A percentile compares a stretch with the other conserved stretches of the same genome.
These are phyloP conservation scores for Taeniopygia guttata DNA, from an alignment of 2,797 vertebrate species.

Conservation along the genomic window DNA sequence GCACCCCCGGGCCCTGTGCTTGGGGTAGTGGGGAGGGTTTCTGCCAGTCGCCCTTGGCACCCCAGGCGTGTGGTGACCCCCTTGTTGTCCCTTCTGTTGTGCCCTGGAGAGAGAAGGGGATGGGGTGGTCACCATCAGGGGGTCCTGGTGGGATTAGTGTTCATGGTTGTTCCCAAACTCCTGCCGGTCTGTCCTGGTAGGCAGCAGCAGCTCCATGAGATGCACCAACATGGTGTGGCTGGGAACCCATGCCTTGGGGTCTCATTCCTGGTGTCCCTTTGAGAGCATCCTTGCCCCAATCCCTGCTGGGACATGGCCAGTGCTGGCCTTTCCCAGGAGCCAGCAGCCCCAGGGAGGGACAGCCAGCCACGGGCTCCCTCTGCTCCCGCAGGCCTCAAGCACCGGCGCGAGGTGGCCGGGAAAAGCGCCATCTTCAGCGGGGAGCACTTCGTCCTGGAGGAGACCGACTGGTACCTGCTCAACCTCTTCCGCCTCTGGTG, in stretches of 20 bases:
- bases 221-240: no score
- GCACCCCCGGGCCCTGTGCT: neutral
- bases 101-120: neutral
- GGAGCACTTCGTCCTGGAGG: slow-evolving; percentile 90
- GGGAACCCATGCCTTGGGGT: neutral
- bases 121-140: rapidly evolving
- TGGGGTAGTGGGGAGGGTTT: neutral
- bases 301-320: rapidly evolving
- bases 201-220: neutral
- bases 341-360: neutral
- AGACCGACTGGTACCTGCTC: slow-evolving; percentile 97
- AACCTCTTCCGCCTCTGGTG: slow-evolving; percentile 97
- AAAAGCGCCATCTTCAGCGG: slow-evolving; percentile 93
- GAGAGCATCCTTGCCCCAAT: neutral
- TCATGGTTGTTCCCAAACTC: rapidly evolving
- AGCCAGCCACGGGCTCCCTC: neutral
- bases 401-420: slow-evolving; percentile 87
- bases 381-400: slow-evolving; percentile 84
- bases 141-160: neutral
- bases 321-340: neutral
- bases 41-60: rapidly evolving
- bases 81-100: neutral
- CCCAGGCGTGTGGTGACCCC: rapidly evolving
- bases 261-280: neutral
- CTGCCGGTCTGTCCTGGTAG: neutral